A percentile compares a stretch with the other conserved stretches of the same genome.
phyloP scores from a whole-genome alignment of 2,797 vertebrate genomes.

The Onychomys torridus region DNA sequence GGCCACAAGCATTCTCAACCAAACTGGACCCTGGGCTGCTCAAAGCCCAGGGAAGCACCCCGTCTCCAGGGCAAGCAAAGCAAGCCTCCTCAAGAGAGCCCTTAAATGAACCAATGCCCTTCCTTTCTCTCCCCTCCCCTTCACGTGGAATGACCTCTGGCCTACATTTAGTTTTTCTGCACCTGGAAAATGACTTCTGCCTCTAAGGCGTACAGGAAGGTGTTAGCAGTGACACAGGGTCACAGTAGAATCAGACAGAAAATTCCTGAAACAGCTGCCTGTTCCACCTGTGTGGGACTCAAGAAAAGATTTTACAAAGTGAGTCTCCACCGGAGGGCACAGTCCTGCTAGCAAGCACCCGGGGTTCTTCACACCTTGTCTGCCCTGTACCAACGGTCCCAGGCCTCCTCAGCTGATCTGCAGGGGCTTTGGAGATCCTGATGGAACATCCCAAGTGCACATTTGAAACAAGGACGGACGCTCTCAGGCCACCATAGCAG shows the following conservation, averaged over 20 bases:
- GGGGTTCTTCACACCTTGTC: not conserved
- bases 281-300: not conserved
- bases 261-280: not conserved
- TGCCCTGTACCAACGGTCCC: not conserved
- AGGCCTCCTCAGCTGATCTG: not conserved
- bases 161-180: not conserved
- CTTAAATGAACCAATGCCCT: accelerated
- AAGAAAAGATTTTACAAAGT: not conserved
- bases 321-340: not conserved
- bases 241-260: accelerated
- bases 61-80: not conserved
- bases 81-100: not conserved
- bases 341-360: too few species aligned
- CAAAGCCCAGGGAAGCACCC: not conserved
- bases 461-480: accelerated
- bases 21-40: not conserved
- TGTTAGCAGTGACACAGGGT: accelerated
- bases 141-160: not conserved
- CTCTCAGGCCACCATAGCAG: accelerated
- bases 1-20: not conserved
- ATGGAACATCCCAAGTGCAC: accelerated
- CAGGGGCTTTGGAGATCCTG: not conserved
- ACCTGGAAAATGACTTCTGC: not conserved
- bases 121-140: not conserved
- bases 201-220: not conserved